Conservation (phyloP, 2,797 vertebrate genomes). For the Ctenosaura bakeri region DNA sequence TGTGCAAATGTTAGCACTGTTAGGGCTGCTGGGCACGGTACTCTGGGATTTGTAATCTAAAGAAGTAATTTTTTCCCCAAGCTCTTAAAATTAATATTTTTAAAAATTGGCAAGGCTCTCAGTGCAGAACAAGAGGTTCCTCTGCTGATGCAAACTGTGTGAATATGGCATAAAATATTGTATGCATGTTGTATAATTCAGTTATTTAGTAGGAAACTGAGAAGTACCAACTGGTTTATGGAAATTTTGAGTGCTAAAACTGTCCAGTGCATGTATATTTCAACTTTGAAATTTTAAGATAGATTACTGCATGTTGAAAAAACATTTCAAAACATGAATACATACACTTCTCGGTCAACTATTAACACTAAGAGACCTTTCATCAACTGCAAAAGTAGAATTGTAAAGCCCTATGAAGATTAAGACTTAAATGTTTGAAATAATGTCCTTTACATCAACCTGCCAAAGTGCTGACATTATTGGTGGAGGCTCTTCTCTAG, state of each 20-base stretch:
- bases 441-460: no score
- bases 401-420: background rate
- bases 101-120: background rate
- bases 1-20: no score
- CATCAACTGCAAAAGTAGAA: background rate
- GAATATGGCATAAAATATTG: background rate
- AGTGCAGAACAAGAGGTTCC: background rate
- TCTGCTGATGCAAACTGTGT: background rate
- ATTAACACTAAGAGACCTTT: background rate
- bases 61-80: background rate
- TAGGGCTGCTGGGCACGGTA: no score
- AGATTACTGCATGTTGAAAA: background rate
- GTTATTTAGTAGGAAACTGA: background rate
- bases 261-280: background rate
- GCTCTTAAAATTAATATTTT: background rate
- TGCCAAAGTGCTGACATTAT: background rate
- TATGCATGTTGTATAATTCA: background rate
- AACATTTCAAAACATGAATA: background rate
- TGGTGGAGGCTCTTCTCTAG: background rate
- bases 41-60: no score
- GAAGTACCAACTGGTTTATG: background rate
- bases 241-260: background rate
- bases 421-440: background rate
- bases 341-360: background rate
- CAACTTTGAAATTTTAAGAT: background rate